Base-by-base conservation (phyloP, 2,113 vertebrate species). In the Notarius quadriscutis region DNA sequence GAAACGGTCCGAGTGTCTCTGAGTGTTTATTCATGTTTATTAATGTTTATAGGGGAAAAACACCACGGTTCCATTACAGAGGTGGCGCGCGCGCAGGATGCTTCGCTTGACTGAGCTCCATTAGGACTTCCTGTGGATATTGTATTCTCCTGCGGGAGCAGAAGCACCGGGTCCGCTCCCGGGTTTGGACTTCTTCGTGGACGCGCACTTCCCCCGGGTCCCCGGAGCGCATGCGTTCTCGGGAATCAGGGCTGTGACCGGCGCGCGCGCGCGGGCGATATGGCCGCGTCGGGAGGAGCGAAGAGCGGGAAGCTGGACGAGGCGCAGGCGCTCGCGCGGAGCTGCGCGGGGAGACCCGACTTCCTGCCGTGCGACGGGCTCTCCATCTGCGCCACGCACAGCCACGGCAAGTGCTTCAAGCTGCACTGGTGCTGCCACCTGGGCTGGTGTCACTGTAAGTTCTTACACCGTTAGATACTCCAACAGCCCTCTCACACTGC, bases 361-460 rank as follows among this genome's bases (percentile, higher is more conserved):
- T 99, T 99, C 94, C 96, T 99, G 92, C 98, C 98, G 87, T 99
- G 98, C 91, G 98, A 99, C 89, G 97, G 98, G 91, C 96, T 98
- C 88, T 98, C 97, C 92, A 97, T 98, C 95, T 99, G 98, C 95
- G 97, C 98, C 84, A 99, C 97, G 69, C 98, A 99, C 95, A 99
- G 97, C 94, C 98, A 99, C 86, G 98, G 98, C 92, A 98, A 98
- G 95, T 99, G 98, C 95, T 99, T 99, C 96, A 98, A 97, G 93
- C 97, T 99, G 92, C 98, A 99, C 95, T 99, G 98, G 98, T 99
- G 98, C 96, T 99, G 98, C 92, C 98, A 99, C 95, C 95, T 99
- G 91, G 98, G 98, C 92, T 99, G 98, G 98, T 99, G 98, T 93
- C 98, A 99, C 96, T 99, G 98, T 99, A 95, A 99, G 98, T 98